Base-by-base conservation (phyloP, 2,888 invertebrate genomes). In the Pterostichus madidus region DNA sequence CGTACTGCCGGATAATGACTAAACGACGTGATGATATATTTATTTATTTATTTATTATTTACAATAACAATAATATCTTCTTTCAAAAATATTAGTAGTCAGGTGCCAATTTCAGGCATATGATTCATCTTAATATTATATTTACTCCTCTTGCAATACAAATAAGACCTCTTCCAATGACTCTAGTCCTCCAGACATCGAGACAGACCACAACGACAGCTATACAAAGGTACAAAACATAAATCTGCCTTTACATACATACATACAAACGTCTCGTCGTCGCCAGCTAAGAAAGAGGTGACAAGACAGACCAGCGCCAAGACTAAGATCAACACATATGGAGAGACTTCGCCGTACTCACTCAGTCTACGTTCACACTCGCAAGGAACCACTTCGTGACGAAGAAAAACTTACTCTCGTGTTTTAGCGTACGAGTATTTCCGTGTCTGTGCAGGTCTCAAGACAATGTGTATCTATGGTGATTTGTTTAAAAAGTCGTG, bases 311-410 rank as follows among this genome's bases (percentile, higher is more conserved):
- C 68, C 39, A 10, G 6, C 8, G 39, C 68, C 68, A 31, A 44
- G 68, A 44, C 68, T 44, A 44, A 71, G 68, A 71, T 44, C 68
- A 71, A 39, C 46, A 44, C 68, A 46, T 56, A 52, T n/a, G 52
- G 5, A 10, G 13, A 52, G 52, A 13, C 52, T 52, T 5, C 24
- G 24, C 24, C 24, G 1, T 52, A 39, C 7, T 39, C 17, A 10
- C 39, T 71, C 68, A 71, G 68, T 71, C 24, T 11, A 1, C 10
- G 44, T 13, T 71, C 13, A 24, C 11, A 24, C 68, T 39, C 68
- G 44, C 39, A 7, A 10, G 10, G 39, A 39, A 39, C 59, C 15
- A 17, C 53, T 53, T 53, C 53, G 17, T 13, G 13, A 53, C 2
- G n/a, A n/a, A 53, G 3, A 39, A 39, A 39, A 39, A 24, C n/a